Evolutionary conservation across 2,797 vertebrate genomes (phyloP).

Genomic region (Dendrocincla fuliginosa): DNA sequence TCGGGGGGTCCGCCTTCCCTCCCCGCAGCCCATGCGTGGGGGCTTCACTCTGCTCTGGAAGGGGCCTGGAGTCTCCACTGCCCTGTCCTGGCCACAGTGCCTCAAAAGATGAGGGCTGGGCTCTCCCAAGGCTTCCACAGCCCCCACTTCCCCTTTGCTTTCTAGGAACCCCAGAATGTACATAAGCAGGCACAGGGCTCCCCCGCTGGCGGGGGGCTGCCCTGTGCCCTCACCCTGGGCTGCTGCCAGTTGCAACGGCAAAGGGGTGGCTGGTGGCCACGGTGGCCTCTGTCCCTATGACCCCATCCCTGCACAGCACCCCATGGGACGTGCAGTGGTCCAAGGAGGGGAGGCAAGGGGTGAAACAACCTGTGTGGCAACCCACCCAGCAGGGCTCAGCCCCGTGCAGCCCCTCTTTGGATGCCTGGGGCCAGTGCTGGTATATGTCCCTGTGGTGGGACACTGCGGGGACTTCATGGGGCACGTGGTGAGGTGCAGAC

Average conservation of each 20-base stretch:
- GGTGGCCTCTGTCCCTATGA: fast-evolving
- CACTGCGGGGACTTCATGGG: fast-evolving
- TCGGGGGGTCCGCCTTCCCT: not conserved
- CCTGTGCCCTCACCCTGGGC: fast-evolving
- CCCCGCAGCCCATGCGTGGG: fast-evolving
- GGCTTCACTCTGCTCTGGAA: not conserved
- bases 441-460: fast-evolving
- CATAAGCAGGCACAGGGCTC: fast-evolving
- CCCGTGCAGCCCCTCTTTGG: fast-evolving
- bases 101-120: not conserved
- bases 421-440: fast-evolving
- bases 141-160: not conserved
- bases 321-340: fast-evolving
- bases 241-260: fast-evolving
- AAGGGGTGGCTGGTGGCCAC: not conserved
- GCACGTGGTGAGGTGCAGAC: fast-evolving
- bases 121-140: not conserved
- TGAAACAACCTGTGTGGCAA: fast-evolving
- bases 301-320: not conserved
- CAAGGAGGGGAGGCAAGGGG: not conserved
- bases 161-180: constrained; percentile 31
- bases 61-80: fast-evolving
- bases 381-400: not conserved
- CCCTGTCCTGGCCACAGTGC: fast-evolving
- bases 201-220: not conserved